Base-by-base conservation (phyloP, 2,888 invertebrate species). In the Resseliella maxima region DNA sequence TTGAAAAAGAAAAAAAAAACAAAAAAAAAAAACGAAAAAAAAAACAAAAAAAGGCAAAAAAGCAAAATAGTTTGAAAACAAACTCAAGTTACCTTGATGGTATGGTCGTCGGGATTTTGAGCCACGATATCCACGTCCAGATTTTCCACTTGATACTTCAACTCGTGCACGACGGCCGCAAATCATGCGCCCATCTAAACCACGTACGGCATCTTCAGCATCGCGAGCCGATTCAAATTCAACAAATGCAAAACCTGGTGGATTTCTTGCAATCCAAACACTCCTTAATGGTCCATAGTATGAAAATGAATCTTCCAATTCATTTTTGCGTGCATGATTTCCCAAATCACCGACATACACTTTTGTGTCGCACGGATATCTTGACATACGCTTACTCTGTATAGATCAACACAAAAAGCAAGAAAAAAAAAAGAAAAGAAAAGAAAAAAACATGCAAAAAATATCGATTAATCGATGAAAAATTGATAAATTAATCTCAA, bases 301-400 rank as follows among this genome's bases (percentile, higher is more conserved):
- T 87, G 96, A 95, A 92, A 98, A 99, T 24, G 97, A 96, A 90
- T 97, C 96, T 92, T 98, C 98, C 87, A 97, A 92, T 91, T 98
- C 98, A 89, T 97, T 96, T 92, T 98, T 97, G 87, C 97, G 96
- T 46, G 98, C 98, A 89, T 94, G 95, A 89, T 95, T 95, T 85
- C 98, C 98, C 90, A 99, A 93, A 92, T 98, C 98, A 86, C 98
- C 99, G 36, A 99, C 97, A 91, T 98, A 99, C 85, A 98, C 96
- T 92, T 98, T 98, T 90, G 97, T 97, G 92, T 98, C 98, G 86
- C 94, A 94, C 88, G 95, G 95, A 90, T 95, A 95, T 87, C 96
- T 93, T 88, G 95, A 95, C 95, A 95, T 95, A 90, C 91, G 92
- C 86, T 89, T 89, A 81, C 83, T 83, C 83, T 83, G 12, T 31